Conservation (phyloP, 1,140 invertebrate genomes). For the Drosophila mojavensis region DNA sequence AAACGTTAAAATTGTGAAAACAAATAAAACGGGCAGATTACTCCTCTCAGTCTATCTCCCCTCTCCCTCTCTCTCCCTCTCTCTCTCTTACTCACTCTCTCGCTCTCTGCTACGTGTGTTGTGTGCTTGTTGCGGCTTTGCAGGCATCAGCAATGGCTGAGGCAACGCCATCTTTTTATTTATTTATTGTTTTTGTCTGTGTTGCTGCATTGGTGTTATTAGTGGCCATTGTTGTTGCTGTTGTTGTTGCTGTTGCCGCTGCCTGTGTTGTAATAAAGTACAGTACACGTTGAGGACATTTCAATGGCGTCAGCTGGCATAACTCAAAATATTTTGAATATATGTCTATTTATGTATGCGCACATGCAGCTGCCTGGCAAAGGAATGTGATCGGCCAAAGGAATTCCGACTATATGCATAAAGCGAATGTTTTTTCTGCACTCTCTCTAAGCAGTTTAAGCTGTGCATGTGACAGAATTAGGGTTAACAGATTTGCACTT, state of each 20-base stretch:
- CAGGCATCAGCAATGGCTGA: constrained; percentile 73
- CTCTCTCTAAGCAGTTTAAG: no score
- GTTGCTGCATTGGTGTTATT: constrained; percentile 79
- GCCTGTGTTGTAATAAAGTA: constrained; percentile 68
- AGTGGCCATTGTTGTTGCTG: constrained; percentile 44
- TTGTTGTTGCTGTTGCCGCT: not conserved
- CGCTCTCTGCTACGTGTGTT: constrained; percentile 57
- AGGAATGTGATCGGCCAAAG: constrained; percentile 30
- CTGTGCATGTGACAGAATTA: not conserved
- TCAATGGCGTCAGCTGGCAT: constrained; percentile 70
- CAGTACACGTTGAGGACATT: constrained; percentile 56
- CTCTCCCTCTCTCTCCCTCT: not conserved
- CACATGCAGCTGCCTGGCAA: constrained; percentile 24
- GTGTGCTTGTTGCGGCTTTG: constrained; percentile 68
- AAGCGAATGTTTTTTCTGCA: no score
- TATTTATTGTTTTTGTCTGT: constrained; percentile 82
- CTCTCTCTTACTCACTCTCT: not conserved
- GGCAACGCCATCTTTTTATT: constrained; percentile 78
- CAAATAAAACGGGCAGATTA: constrained; percentile 70
- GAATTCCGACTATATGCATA: not conserved
- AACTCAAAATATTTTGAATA: constrained; percentile 60
- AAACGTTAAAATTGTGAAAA: constrained; percentile 67
- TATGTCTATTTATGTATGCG: constrained; percentile 22
- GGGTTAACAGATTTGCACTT: not conserved
- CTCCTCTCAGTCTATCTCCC: constrained; percentile 31